These are phyloP conservation scores for Drosophila fuyamai DNA, from an alignment of 1,140 invertebrate species.

Conservation along the genomic window DNA sequence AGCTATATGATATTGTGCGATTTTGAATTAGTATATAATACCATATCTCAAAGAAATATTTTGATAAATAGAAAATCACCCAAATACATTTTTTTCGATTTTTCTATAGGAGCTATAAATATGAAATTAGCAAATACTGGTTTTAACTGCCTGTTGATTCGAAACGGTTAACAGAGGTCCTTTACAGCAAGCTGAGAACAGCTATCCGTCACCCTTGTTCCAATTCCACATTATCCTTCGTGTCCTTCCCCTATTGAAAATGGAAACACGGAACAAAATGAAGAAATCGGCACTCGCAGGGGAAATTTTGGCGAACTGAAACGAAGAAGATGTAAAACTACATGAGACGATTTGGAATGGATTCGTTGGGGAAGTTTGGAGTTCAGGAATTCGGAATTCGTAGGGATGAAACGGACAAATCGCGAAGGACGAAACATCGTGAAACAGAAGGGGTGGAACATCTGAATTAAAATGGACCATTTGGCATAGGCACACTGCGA, in stretches of 20 bases:
- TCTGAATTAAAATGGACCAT: constrained; percentile 52
- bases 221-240: not conserved
- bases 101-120: no score
- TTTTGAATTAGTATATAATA: no score
- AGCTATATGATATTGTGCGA: no score
- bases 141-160: constrained; percentile 50
- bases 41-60: no score
- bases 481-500: constrained; percentile 29
- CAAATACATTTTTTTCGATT: no score
- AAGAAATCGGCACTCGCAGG: constrained; percentile 1
- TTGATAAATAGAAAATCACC: no score
- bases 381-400: not conserved
- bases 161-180: constrained; percentile 60
- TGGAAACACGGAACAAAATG: constrained; percentile 2
- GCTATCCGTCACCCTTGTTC: constrained; percentile 16
- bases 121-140: constrained; percentile 41
- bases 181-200: constrained; percentile 48
- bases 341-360: constrained; percentile 3
- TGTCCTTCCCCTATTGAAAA: constrained; percentile 24
- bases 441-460: constrained; percentile 9
- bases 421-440: constrained; percentile 32
- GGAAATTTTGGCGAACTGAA: not conserved
- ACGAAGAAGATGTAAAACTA: not conserved
- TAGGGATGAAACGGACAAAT: constrained; percentile 21
- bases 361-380: constrained; percentile 16